Base-by-base conservation (phyloP, 2,113 vertebrate species). In the Amblyopsis rosae region DNA sequence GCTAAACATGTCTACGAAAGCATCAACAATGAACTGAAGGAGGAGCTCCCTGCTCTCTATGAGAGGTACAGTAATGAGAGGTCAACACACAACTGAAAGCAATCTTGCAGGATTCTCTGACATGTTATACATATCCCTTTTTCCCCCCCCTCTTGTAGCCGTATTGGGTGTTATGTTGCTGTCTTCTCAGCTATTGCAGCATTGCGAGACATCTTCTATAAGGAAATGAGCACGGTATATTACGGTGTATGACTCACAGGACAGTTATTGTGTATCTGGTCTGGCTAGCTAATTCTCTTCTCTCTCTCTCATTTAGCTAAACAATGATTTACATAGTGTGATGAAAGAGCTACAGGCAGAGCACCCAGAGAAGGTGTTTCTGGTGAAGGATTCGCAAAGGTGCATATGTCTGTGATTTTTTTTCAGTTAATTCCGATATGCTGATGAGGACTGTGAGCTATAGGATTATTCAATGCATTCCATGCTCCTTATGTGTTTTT, bases 181-280 rank as follows among this genome's bases (percentile, higher is more conserved):
- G 93, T 97, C 69, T 97, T 98, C 90, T 95, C 96, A 74, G 93
- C 96, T 77, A 86, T 98, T 77, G 94, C 95, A 75, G 95, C 93
- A 78, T 77, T 96, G 81, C 92, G 94, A 0, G 95, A 96, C 0
- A 93, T 92, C 82, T 98, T 99, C 92, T 95, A 94, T 72, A 95
- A 95, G 62, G 97, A 98, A 84, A 96, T 95, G 93, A 94, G 90
- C 86, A 93, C 93, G 92, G 97, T 98, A 76, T 69, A 82, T 67
- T 26, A 9, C 9, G 10, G 15, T 48, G 45, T 5, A 50, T 4
- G 32, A 13, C 2, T 47, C 35, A n/a, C 6, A 26, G 5, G 47
- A 13, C 32, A 45, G 11, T 56, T 0, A 19, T 33, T 41, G 12
- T 26, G 26, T 26, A 48, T 16, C 46, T 19, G 26, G 32, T 32